phyloP scores from a whole-genome alignment of 2,797 vertebrate species.

The Pseudomugil gertrudae region DNA sequence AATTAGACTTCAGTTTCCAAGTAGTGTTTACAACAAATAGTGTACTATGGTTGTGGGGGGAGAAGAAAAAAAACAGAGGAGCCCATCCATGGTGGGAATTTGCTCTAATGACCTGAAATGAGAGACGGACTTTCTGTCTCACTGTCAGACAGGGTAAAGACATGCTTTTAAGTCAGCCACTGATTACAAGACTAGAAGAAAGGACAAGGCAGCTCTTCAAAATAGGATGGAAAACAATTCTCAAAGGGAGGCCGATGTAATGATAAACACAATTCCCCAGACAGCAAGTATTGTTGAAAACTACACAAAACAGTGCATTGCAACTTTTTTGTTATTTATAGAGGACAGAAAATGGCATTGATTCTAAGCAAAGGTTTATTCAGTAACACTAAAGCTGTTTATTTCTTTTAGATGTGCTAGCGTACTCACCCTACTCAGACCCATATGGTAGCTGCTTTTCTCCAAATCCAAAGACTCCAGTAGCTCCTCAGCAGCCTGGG shows the following conservation, averaged over 20 bases:
- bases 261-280: constrained; percentile 56
- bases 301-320: constrained; percentile 8
- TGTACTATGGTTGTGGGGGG: constrained; percentile 47
- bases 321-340: constrained; percentile 28
- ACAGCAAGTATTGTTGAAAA: constrained; percentile 47
- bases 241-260: constrained; percentile 60
- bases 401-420: constrained; percentile 30
- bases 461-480: constrained; percentile 96
- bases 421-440: constrained; percentile 91
- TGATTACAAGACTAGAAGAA: constrained; percentile 36
- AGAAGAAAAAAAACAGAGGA: constrained; percentile 60
- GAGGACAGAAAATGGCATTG: constrained; percentile 31
- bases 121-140: constrained; percentile 50
- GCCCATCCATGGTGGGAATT: constrained; percentile 53
- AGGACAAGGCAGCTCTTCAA: constrained; percentile 44
- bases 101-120: constrained; percentile 64
- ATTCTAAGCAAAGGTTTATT: constrained; percentile 41
- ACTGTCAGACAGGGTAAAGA: constrained; percentile 26
- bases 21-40: constrained; percentile 67
- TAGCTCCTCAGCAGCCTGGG: constrained; percentile 95
- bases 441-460: constrained; percentile 96
- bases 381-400: constrained; percentile 40
- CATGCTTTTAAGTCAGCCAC: constrained; percentile 42
- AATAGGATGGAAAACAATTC: constrained; percentile 53
- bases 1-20: constrained; percentile 69